These are phyloP conservation scores for Drosophila malerkotliana DNA, from an alignment of 1,140 invertebrate species.

Conservation along the genomic window DNA sequence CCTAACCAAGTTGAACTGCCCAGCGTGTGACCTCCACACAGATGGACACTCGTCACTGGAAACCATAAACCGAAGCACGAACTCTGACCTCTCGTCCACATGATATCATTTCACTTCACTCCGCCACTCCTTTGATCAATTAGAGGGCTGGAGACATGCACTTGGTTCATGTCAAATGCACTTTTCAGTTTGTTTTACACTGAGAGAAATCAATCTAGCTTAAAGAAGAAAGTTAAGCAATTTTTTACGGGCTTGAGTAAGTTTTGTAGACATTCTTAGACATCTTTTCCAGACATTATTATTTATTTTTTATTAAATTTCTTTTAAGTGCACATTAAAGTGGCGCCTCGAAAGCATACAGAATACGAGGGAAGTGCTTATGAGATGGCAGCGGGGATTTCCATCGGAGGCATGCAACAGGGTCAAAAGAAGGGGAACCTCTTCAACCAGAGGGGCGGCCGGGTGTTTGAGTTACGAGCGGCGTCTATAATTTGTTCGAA, in stretches of 20 bases:
- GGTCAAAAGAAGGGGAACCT: constrained; percentile 18
- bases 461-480: constrained; percentile 14
- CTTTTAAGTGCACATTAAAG: constrained; percentile 6
- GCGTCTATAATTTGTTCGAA: constrained; percentile 48
- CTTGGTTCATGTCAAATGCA: constrained; percentile 41
- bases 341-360: constrained; percentile 25
- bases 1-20: neutral
- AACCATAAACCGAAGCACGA: constrained; percentile 43
- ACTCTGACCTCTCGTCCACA: constrained; percentile 40
- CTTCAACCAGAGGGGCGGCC: neutral
- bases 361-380: neutral
- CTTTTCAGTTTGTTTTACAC: constrained; percentile 1
- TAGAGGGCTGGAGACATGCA: constrained; percentile 31
- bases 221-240: too few relatives aligned
- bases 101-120: neutral
- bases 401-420: constrained; percentile 32
- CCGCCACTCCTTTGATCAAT: constrained; percentile 43
- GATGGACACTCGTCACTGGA: constrained; percentile 24
- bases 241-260: too few relatives aligned
- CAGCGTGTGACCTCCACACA: constrained; percentile 21
- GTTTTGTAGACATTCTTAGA: too few relatives aligned
- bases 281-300: neutral
- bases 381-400: neutral
- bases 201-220: neutral
- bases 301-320: neutral